These are phyloP conservation scores for Hartigia nigra DNA, from an alignment of 2,888 invertebrate genomes.

Conservation along the genomic window DNA sequence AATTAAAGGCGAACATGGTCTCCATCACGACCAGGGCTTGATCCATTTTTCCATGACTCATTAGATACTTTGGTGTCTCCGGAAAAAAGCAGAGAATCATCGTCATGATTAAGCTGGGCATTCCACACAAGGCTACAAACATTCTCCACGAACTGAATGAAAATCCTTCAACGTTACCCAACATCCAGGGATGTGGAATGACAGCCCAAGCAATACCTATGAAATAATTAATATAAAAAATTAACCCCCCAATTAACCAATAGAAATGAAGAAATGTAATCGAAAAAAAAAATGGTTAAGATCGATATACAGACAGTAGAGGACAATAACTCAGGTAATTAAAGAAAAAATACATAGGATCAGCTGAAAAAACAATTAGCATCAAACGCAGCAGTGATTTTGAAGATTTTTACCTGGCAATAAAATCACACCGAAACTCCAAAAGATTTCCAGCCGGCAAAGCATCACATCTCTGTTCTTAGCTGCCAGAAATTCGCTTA, in stretches of 20 bases:
- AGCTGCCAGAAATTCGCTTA: conserved; percentile 83
- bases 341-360: too few relatives aligned
- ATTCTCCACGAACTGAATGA: conserved; percentile 83
- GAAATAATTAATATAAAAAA: neutral
- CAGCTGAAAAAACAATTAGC: neutral
- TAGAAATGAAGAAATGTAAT: too few relatives aligned
- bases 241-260: neutral
- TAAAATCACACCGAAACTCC: conserved; percentile 80
- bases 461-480: conserved; percentile 81
- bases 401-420: conserved; percentile 71
- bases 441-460: conserved; percentile 86
- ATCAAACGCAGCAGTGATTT: neutral
- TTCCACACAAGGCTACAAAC: conserved; percentile 79
- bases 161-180: conserved; percentile 64
- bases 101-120: conserved; percentile 75
- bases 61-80: conserved; percentile 83
- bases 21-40: conserved; percentile 69
- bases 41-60: conserved; percentile 68
- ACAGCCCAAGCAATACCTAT: conserved; percentile 70
- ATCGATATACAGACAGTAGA: too few relatives aligned
- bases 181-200: conserved; percentile 75
- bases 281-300: neutral
- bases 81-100: conserved; percentile 78
- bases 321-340: too few relatives aligned
- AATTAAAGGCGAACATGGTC: conserved; percentile 70